Base-by-base conservation (phyloP, 1,140 invertebrate species). In the Daktulosphaira vitifoliae region DNA sequence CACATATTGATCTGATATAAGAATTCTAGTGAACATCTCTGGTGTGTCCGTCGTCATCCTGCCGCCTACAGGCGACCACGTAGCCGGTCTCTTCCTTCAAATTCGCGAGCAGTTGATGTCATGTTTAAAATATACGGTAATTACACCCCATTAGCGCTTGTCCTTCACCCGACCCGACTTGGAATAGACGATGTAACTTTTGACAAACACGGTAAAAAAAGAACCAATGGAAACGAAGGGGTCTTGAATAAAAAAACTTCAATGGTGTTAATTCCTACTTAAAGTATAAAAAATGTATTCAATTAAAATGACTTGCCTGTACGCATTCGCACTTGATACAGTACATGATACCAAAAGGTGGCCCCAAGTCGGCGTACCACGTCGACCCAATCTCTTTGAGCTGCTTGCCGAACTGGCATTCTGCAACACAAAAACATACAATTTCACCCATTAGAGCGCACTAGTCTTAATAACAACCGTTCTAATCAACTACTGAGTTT, bases 251-350 rank as follows among this genome's bases (percentile, higher is more conserved):
- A n/a, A n/a, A n/a, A n/a, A n/a, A n/a, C n/a, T n/a, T n/a, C n/a
- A n/a, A n/a, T n/a, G n/a, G n/a, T n/a, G n/a, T n/a, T n/a, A n/a
- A n/a, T n/a, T n/a, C n/a, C n/a, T n/a, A n/a, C n/a, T n/a, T n/a
- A n/a, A n/a, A n/a, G n/a, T n/a, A n/a, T n/a, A n/a, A n/a, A n/a
- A n/a, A n/a, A n/a, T n/a, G n/a, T n/a, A n/a, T n/a, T n/a, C n/a
- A n/a, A n/a, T n/a, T n/a, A n/a, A 2, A 8, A 11, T 16, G 23
- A 85, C 89, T 87, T 83, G 94, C 92, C 80, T 85, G 81, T 72
- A 90, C 80, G 78, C 92, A 95, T 79, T 91, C 87, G 80, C 92
- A 95, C 78, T 86, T 85, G 76, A 94, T 90, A 81, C 91, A 95
- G 76, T 89, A 89, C 83, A 93, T 90, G 46, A 92, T 84, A 50